Base-by-base conservation (phyloP, 2,797 vertebrate species). In the Pelobates cultripes region DNA sequence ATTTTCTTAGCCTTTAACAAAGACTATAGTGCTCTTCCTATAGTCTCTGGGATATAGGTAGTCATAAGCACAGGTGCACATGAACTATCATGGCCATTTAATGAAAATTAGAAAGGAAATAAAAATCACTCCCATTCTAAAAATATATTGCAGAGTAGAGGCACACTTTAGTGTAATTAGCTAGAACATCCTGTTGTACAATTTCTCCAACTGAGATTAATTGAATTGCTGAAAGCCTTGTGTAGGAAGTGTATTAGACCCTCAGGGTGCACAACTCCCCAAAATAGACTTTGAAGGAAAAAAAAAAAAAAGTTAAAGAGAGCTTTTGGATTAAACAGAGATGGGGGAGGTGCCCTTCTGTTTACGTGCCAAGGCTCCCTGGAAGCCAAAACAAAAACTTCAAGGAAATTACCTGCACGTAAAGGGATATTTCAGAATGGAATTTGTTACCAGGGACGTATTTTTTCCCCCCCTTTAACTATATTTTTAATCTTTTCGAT, bases 181-280 rank as follows among this genome's bases (percentile, higher is more conserved):
- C 10, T 40, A 12, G 66, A 40, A 68, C 66, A 68, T 68, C 66
- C 66, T 68, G 68, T 15, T 70, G 13, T 70, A 57, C 55, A 13
- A 7, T 14, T 12, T 14, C 68, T 43, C 43, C 66, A 15, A 14
- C 3, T 15, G 15, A 15, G 42, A 12, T n/a, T 43, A 44, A 70
- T 51, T 47, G 44, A n/a, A 28, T 71, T 40, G 12, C 45, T 71
- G n/a, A 51, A 71, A 71, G 70, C 70, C 15, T 53, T 53, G 7
- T 70, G 68, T 45, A 45, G 41, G 14, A n/a, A 45, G 43, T 51
- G 44, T 12, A 71, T 51, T 12, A 45, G 70, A 71, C 45, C 45
- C 45, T 6, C 41, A 45, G 68, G 68, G 43, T 15, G 68, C 41
- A 51, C 47, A 51, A 51, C 55, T 57, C 55, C 55, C 55, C 55